Conservation (phyloP, 37 sponge, comb jelly and placozoan species). For the Cliona cf. orientalis region DNA sequence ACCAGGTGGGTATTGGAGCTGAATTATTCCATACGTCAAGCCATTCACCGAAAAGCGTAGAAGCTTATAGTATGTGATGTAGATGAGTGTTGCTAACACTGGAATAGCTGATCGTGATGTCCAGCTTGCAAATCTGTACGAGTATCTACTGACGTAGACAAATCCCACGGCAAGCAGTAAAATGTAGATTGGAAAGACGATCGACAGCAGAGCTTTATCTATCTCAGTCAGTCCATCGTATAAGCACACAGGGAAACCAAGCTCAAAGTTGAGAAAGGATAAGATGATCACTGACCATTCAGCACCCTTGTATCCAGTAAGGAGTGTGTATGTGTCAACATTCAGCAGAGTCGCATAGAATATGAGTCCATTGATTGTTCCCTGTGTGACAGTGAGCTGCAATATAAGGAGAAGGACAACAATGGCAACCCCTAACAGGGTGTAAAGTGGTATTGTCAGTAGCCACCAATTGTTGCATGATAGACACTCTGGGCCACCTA, state of each 20-base stretch:
- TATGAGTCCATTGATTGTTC: conserved; percentile 43
- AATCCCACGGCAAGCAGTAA: neutral
- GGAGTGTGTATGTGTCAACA: neutral
- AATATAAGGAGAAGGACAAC: conserved; percentile 25
- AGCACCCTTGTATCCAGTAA: neutral
- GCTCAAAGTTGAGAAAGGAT: conserved; percentile 28
- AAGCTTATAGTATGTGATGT: conserved; percentile 37
- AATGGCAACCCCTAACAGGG: conserved; percentile 3
- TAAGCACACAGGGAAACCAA: conserved; percentile 32
- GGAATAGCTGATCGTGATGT: conserved; percentile 4
- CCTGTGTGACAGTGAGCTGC: conserved; percentile 40
- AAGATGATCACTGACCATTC: conserved; percentile 10
- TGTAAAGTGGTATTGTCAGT: conserved; percentile 12
- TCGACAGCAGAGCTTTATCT: neutral
- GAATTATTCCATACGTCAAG: neutral
- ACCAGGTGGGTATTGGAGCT: neutral
- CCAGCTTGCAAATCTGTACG: neutral
- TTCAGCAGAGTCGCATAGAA: conserved; percentile 44
- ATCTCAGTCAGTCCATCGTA: conserved; percentile 34
- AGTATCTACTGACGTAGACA: conserved; percentile 1
- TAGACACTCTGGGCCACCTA: conserved; percentile 27
- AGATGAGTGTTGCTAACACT: conserved; percentile 51
- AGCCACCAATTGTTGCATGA: conserved; percentile 30
- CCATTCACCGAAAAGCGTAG: conserved; percentile 12
- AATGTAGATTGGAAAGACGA: conserved; percentile 25